These are phyloP conservation scores for Geodia barretti DNA, from an alignment of 37 sponge, comb jelly and placozoan species.

Conservation along the genomic window DNA sequence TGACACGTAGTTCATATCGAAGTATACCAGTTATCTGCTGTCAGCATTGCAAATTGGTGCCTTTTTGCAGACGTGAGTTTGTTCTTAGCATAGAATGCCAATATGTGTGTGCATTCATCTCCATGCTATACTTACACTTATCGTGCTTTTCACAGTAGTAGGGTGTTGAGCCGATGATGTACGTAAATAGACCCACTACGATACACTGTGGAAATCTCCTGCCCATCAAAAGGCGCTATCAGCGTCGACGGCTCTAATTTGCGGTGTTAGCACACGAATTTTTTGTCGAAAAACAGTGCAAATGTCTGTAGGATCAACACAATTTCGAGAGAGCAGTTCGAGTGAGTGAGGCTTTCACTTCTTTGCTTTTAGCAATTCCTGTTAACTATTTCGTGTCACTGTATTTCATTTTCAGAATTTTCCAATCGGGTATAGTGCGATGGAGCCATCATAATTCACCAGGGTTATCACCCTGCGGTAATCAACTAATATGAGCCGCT, in stretches of 20 bases:
- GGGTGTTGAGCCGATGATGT: too few species aligned
- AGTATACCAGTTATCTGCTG: too few species aligned
- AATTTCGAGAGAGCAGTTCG: neutral
- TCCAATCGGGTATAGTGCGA: neutral
- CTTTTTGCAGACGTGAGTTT: too few species aligned
- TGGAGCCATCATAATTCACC: constrained; percentile 2
- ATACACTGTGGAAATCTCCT: neutral
- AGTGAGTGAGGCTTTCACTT: neutral
- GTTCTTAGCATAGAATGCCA: too few species aligned
- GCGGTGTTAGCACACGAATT: neutral
- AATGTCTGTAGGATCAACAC: constrained; percentile 1
- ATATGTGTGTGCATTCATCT: too few species aligned
- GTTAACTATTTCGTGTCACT: constrained; percentile 1
- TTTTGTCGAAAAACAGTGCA: neutral
- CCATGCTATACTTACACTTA: too few species aligned
- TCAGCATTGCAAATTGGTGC: too few species aligned
- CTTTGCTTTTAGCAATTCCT: neutral
- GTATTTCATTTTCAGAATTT: constrained; percentile 1
- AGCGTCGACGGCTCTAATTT: neutral
- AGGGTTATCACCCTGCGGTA: neutral
- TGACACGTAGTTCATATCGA: too few species aligned
- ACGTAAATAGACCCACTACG: neutral
- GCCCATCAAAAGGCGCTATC: constrained; percentile 8
- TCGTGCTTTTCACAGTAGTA: too few species aligned
- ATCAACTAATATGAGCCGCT: neutral